Percentiles rank a stretch among this genome's conserved stretches.
phyloP scores from a whole-genome alignment of 2,888 invertebrate species.

The Drosophila ezoana region DNA sequence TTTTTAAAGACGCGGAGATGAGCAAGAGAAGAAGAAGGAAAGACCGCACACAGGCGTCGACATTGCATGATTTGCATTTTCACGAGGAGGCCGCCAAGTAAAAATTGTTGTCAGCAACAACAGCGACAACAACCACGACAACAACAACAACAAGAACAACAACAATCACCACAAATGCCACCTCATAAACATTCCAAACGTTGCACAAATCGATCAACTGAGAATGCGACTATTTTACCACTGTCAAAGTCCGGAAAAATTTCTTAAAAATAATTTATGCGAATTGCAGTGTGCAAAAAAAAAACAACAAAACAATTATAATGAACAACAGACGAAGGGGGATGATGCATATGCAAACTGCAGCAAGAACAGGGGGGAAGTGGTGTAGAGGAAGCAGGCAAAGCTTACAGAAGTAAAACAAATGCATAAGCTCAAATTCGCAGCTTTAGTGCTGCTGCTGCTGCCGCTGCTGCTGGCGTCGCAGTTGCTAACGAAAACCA shows the following conservation, averaged over 20 bases:
- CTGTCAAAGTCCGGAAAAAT: constrained; percentile 23
- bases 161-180: constrained; percentile 22
- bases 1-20: constrained; percentile 12
- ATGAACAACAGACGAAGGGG: constrained; percentile 1
- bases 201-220: constrained; percentile 24
- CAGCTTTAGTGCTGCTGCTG: constrained; percentile 7
- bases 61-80: constrained; percentile 19
- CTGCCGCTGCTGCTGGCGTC: constrained; percentile 15
- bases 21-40: not conserved
- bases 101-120: not conserved
- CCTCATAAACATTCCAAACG: constrained; percentile 34
- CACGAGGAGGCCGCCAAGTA: not conserved
- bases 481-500: constrained; percentile 41
- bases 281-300: constrained; percentile 10
- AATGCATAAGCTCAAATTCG: constrained; percentile 3
- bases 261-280: constrained; percentile 25
- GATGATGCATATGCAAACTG: constrained; percentile 1
- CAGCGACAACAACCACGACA: too few relatives aligned
- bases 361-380: not conserved
- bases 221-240: constrained; percentile 36
- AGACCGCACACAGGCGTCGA: not conserved
- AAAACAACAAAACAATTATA: constrained; percentile 14
- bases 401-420: not conserved
- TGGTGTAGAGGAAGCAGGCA: not conserved
- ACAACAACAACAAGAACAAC: not conserved